These are phyloP conservation scores for Corvus moneduloides DNA, from an alignment of 2,113 vertebrate genomes.

Conservation along the genomic window DNA sequence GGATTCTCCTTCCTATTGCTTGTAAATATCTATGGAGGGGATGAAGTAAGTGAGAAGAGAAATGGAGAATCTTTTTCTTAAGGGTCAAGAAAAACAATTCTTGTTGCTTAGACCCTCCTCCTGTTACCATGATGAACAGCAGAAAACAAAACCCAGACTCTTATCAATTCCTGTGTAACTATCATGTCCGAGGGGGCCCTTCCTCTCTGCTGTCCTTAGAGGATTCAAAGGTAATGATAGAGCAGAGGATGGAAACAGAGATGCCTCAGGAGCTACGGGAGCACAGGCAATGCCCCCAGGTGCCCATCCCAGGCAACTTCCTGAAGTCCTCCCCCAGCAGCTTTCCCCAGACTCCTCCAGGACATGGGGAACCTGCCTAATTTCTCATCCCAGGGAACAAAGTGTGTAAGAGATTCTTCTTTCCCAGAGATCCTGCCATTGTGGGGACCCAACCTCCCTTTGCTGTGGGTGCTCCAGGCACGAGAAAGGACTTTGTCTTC, in stretches of 20 bases:
- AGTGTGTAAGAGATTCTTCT: not conserved
- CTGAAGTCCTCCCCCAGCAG: not conserved
- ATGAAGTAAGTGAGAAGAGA: not conserved
- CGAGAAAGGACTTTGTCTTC: not conserved
- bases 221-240: not conserved
- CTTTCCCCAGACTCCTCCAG: not conserved
- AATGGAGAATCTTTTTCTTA: not conserved
- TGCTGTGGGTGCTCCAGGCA: not conserved
- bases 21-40: not conserved
- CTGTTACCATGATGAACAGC: not conserved
- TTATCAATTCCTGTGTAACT: not conserved
- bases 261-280: rapidly evolving
- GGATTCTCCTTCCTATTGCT: not conserved
- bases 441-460: not conserved
- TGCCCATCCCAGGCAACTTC: not conserved
- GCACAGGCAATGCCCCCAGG: not conserved
- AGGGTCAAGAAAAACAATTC: not conserved
- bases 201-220: not conserved
- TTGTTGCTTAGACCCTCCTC: not conserved
- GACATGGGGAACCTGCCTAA: not conserved
- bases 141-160: not conserved
- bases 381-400: not conserved
- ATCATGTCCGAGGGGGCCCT: not conserved
- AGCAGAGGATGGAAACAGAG: not conserved
- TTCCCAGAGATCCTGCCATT: not conserved